Percentiles rank a stretch among this genome's conserved stretches.
Conservation (phyloP, 2,113 vertebrate species). For the Anoura caudifer region DNA sequence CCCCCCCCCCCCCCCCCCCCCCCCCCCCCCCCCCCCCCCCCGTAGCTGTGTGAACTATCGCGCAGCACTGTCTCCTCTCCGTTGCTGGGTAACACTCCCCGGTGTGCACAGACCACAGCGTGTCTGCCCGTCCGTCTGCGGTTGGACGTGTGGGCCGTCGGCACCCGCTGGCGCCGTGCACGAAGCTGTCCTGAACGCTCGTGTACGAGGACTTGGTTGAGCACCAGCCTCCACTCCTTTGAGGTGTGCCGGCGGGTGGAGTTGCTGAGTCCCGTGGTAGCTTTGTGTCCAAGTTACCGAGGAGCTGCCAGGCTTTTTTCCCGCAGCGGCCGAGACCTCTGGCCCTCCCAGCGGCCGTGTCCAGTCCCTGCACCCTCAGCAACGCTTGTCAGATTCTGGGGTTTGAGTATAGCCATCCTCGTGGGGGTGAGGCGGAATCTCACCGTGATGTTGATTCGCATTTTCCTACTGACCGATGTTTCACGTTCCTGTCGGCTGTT, state of each 20-base stretch:
- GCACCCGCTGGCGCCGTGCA: neutral
- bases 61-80: neutral
- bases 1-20: no score
- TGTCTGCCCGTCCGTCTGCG: neutral
- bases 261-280: neutral
- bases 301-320: neutral
- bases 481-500: neutral
- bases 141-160: neutral
- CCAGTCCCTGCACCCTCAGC: neutral
- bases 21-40: no score
- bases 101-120: neutral
- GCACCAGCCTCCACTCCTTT: neutral
- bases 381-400: neutral
- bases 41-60: no score
- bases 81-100: no score
- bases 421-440: neutral
- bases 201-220: neutral
- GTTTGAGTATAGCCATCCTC: neutral
- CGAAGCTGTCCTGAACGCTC: neutral
- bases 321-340: neutral
- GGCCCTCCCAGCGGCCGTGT: neutral
- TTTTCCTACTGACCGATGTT: neutral
- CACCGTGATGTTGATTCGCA: neutral
- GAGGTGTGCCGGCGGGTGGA: neutral
- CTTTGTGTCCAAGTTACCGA: neutral